Evolutionary conservation across 37 sponge, comb jelly and placozoan species (phyloP), one percentile per base, ranked within the genome.

Genomic region (Hexactinellida sp.): DNA sequence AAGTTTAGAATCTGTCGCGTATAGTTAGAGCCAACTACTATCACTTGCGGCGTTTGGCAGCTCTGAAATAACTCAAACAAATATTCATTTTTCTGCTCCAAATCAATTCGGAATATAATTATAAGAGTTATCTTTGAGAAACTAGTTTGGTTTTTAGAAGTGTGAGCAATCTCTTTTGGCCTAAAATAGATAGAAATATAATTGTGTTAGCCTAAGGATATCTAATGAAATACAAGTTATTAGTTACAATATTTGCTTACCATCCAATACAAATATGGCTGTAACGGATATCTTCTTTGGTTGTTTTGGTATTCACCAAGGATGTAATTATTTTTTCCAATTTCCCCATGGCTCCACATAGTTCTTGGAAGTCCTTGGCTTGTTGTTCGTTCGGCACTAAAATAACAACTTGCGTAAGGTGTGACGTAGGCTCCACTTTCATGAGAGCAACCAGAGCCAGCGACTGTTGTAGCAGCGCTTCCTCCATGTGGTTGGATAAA

Each of bases 21-120:
- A n/a, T 63, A 63, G 34, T 28, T 63, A n/a, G 76, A 63, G 32
- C 76, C 76, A 32, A 63, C 76, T n/a, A 63, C 76, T 63, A 63
- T 23, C 3, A 63, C 30, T n/a, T 63, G 76, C 3, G 76, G 76
- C 3, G 28, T 7, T 10, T 25, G 76, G 13, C 76, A 63, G 13
- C 13, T 63, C 30, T n/a, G 76, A 63, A 63, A 63, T 63, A 63
- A 23, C 3, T 63, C 76, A 25, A 7, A 7, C 30, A 63, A 63
- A 63, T 63, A 28, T 32, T 63, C 34, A 23, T 21, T 25, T 23
- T 63, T 63, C 34, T 28, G 76, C 34, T 63, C 76, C 13, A 63
- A 25, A 28, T 63, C 76, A 63, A 63, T n/a, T 25, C 76, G 76
- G 34, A 32, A 63, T 10, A 63, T 10, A 21, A 63, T 63, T 10